Percentiles rank a stretch among this genome's conserved stretches.
Conservation (phyloP, 2,797 vertebrate species). For the Picus viridis region DNA sequence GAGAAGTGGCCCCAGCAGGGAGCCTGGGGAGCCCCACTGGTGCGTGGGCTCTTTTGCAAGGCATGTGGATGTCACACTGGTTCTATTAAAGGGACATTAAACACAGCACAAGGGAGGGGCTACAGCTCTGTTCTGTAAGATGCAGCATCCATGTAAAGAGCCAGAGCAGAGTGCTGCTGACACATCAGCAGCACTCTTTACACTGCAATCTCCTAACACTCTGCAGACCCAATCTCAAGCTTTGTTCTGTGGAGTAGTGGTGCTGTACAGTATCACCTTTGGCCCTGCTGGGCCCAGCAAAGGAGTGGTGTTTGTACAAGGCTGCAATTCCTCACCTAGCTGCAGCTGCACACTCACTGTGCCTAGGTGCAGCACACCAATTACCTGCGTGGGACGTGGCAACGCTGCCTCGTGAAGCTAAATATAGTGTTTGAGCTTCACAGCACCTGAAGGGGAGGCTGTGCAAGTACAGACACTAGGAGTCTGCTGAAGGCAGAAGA, state of each 20-base stretch:
- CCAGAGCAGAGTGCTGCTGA: neutral
- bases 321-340: neutral
- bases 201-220: neutral
- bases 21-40: too few relatives aligned
- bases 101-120: neutral
- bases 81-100: neutral
- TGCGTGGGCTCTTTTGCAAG: neutral
- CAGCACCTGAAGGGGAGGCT: conserved; percentile 6
- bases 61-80: neutral
- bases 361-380: conserved; percentile 40
- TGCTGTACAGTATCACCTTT: neutral
- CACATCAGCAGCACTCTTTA: neutral
- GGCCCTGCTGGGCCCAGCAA: neutral
- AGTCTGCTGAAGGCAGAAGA: conserved; percentile 4
- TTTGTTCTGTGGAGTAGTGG: neutral
- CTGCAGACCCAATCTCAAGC: neutral
- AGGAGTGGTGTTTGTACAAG: neutral
- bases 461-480: neutral
- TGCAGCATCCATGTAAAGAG: neutral
- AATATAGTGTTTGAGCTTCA: conserved; percentile 57
- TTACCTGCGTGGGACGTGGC: conserved; percentile 51
- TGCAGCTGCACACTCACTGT: neutral
- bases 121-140: neutral
- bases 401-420: conserved; percentile 17
- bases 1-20: too few relatives aligned